Evolutionary conservation across 2,797 vertebrate genomes (phyloP), one percentile per base, ranked within the genome.

Genomic region (Lepus oiostolus): DNA sequence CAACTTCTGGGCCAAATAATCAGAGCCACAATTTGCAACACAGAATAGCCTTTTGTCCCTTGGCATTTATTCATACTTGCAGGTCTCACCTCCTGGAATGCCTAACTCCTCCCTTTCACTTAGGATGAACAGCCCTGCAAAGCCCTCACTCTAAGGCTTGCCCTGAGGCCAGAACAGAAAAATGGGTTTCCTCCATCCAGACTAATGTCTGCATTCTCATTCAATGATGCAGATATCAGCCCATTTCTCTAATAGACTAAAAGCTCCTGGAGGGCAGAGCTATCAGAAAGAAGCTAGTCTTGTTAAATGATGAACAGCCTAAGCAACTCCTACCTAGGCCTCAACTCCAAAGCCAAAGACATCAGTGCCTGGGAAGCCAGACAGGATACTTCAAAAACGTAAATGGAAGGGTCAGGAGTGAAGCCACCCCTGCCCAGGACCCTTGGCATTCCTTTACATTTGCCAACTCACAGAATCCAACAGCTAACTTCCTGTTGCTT

Each of bases 1-100:
- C 60, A 22, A 68, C 30, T 79, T 68, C 71, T 2, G 54, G 54
- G 58, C 71, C 47, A 30, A 26, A 52, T 21, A 58, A 16, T 58
- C 24, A 47, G 32, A 88, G 70, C 19, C 60, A 82, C 72, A 91
- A 95, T 97, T 83, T 92, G 92, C 93, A 96, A 92, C 63, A 97
- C 72, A 94, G 77, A 95, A 91, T 7, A 70, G 81, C 86, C 91
- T 86, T 93, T 95, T 95, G 93, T 97, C 90, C 71, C 85, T 2
- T 52, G 76, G 94, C 54, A 83, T 71, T 94, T 90, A 95, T 88
- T 95, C 85, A 24, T 32, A 82, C 54, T n/a, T 68, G 67, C 32
- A 77, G 35, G 84, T 72, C 91, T 80, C 74, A 93, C 91, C 95
- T 95, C 90, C 89, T 4, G 54, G 82, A 92, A 92, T 54, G 88